Conservation (phyloP, 2,113 vertebrate species). For the Numida meleagris region DNA sequence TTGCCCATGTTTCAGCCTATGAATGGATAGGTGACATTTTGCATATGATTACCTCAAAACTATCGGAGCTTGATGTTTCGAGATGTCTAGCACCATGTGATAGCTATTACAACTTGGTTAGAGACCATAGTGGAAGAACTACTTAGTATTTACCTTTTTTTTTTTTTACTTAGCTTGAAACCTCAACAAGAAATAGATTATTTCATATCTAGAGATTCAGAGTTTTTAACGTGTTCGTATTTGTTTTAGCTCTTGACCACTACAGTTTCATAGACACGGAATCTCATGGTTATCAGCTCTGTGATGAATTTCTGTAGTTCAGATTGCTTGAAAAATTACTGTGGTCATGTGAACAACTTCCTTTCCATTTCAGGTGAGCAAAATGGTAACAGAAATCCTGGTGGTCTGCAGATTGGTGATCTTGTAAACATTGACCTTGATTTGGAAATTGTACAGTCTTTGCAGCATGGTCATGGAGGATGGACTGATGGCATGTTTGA, state of each 20-base stretch:
- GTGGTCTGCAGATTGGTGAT: conserved; percentile 96
- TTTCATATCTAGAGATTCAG: background rate
- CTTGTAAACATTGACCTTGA: conserved; percentile 98
- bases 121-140: background rate
- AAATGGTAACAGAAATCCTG: conserved; percentile 97
- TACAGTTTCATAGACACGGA: background rate
- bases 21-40: background rate
- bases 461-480: conserved; percentile 98
- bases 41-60: background rate
- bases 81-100: background rate
- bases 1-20: background rate
- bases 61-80: background rate
- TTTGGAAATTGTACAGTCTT: conserved; percentile 97
- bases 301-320: background rate
- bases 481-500: conserved; percentile 99
- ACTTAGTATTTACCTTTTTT: background rate
- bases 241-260: background rate
- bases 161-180: background rate
- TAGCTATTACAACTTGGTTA: background rate
- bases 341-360: background rate
- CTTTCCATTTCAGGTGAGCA: conserved; percentile 87
- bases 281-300: background rate
- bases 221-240: background rate
- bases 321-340: background rate
- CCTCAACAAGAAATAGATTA: background rate